Conservation (phyloP, 2,888 invertebrate genomes). For the Cephus pulcher region DNA sequence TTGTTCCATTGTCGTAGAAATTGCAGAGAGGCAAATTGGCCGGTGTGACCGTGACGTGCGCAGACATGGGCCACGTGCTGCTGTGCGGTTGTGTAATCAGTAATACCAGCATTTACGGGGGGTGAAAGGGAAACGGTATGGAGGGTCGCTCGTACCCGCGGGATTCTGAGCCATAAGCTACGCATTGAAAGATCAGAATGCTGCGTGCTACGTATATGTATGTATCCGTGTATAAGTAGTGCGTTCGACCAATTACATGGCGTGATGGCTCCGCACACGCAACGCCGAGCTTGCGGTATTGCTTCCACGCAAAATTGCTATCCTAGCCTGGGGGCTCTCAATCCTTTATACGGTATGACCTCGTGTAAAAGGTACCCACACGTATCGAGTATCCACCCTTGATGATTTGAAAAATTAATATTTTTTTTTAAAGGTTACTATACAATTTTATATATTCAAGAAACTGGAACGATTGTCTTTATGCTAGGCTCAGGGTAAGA, state of each 20-base stretch:
- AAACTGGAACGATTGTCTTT: neutral
- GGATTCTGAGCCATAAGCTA: conserved; percentile 4
- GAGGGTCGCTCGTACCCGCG: neutral
- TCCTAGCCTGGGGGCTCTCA: neutral
- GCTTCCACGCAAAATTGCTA: conserved; percentile 3
- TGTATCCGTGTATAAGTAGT: neutral
- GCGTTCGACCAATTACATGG: conserved; percentile 38
- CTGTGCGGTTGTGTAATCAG: conserved; percentile 63
- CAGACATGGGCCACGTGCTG: conserved; percentile 63
- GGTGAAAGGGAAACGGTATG: conserved; percentile 40
- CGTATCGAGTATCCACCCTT: neutral
- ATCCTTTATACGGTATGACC: neutral
- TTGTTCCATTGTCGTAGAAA: conserved; percentile 50
- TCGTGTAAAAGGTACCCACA: neutral
- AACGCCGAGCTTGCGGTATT: neutral
- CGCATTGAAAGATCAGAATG: conserved; percentile 41
- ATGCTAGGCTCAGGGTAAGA: neutral
- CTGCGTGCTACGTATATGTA: conserved; percentile 17
- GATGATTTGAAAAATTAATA: neutral
- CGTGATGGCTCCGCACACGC: neutral
- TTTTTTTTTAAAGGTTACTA: neutral
- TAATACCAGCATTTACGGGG: conserved; percentile 52
- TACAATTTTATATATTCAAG: neutral
- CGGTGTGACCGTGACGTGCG: conserved; percentile 62
- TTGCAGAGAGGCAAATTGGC: conserved; percentile 65